Conservation (phyloP, 2,888 invertebrate genomes). For the Cosmia pyralina region DNA sequence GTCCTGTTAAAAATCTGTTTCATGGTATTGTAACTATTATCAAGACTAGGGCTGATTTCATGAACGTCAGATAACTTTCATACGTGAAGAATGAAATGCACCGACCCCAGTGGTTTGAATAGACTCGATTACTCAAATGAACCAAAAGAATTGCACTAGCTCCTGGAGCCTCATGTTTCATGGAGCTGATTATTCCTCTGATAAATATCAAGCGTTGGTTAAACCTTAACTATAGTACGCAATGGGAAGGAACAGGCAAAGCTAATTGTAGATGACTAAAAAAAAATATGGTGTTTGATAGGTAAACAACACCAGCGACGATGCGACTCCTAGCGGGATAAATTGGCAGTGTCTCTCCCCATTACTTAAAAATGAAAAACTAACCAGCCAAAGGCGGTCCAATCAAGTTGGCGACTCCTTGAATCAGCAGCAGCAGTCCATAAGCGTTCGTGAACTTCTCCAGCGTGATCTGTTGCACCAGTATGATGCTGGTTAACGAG, state of each 20-base stretch:
- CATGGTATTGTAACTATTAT: neutral
- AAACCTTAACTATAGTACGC: neutral
- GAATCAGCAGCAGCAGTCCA: conserved; percentile 95
- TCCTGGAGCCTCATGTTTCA: too few relatives aligned
- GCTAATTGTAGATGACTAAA: too few relatives aligned
- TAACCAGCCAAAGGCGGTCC: conserved; percentile 97
- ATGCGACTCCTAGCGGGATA: too few relatives aligned
- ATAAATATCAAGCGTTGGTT: neutral
- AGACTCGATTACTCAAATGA: too few relatives aligned
- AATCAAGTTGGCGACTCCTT: conserved; percentile 96
- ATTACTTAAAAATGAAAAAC: conserved; percentile 42
- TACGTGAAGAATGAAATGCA: too few relatives aligned
- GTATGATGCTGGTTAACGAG: conserved; percentile 96
- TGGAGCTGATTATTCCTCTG: neutral
- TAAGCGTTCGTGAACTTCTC: conserved; percentile 98
- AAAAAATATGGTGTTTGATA: too few relatives aligned
- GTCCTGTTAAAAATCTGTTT: conserved; percentile 2
- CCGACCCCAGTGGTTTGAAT: too few relatives aligned
- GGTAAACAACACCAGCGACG: too few relatives aligned
- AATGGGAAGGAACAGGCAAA: too few relatives aligned
- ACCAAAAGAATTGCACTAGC: too few relatives aligned
- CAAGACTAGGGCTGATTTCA: neutral
- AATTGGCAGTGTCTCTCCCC: too few relatives aligned
- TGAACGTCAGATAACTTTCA: neutral
- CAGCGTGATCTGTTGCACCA: conserved; percentile 96